phyloP scores from a whole-genome alignment of 2,113 vertebrate genomes.

The Heterotis niloticus region DNA sequence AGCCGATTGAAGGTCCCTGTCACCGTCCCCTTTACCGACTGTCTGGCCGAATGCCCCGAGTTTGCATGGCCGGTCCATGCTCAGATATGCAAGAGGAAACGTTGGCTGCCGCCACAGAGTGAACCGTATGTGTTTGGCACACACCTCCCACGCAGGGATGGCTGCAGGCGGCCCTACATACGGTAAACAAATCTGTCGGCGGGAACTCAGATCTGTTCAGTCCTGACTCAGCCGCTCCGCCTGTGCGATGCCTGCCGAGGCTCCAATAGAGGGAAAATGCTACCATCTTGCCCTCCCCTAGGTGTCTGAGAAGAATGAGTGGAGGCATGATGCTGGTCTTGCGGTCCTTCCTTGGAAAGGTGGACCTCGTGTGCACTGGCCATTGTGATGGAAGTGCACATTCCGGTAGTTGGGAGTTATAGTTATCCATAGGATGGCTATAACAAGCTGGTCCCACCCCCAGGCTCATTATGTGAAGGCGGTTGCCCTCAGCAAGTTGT shows the following conservation, averaged over 20 bases:
- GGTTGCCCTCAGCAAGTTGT: constrained; percentile 71
- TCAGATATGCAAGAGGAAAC: not conserved
- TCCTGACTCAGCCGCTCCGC: constrained; percentile 6
- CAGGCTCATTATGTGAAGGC: constrained; percentile 84
- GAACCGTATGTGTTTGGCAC: constrained; percentile 15
- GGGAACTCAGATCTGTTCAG: not conserved
- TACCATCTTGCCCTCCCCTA: too few species aligned
- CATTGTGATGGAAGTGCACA: too few species aligned
- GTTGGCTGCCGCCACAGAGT: not conserved
- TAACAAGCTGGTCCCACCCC: too few species aligned
- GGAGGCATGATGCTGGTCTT: too few species aligned
- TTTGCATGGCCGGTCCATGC: not conserved
- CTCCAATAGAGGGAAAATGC: not conserved
- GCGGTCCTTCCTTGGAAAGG: too few species aligned
- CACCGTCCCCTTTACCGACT: not conserved
- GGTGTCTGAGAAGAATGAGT: too few species aligned
- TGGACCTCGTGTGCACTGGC: too few species aligned
- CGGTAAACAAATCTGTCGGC: constrained; percentile 21
- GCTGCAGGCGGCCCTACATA: constrained; percentile 33
- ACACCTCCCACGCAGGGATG: constrained; percentile 25
- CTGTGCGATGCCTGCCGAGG: not conserved
- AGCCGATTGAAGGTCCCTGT: too few species aligned
- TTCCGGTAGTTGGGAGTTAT: too few species aligned
- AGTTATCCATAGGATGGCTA: too few species aligned
- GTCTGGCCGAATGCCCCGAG: not conserved